These are phyloP conservation scores for Pocillopora verrucosa DNA, from an alignment of 64 coral and sea anemone genomes.

Conservation along the genomic window DNA sequence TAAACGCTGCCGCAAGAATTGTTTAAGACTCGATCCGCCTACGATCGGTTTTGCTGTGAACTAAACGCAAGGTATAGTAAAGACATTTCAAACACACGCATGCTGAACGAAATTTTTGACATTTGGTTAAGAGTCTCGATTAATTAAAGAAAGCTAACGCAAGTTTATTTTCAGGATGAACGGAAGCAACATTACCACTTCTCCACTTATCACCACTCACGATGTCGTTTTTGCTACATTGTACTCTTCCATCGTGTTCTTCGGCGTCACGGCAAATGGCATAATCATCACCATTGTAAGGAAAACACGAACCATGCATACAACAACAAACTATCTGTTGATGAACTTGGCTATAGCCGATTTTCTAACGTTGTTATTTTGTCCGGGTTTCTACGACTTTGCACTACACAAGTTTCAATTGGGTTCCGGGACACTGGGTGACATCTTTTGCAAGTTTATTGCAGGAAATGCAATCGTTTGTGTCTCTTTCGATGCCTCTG, in stretches of 20 bases:
- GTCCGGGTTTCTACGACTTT: constrained; percentile 14
- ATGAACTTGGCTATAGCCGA: constrained; percentile 40
- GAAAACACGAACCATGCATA: constrained; percentile 25
- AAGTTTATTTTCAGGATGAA: background rate
- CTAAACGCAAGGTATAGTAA: too few species aligned
- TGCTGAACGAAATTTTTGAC: too few species aligned
- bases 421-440: background rate
- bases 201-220: background rate
- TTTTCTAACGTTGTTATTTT: constrained; percentile 30
- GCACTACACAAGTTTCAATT: background rate
- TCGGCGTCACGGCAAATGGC: constrained; percentile 16
- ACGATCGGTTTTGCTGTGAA: too few species aligned
- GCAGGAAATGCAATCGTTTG: constrained; percentile 15
- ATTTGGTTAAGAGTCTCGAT: too few species aligned
- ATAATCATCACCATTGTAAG: constrained; percentile 17
- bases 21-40: too few species aligned
- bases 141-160: too few species aligned
- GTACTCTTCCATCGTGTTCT: constrained; percentile 36
- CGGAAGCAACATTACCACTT: background rate
- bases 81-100: too few species aligned
- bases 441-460: constrained; percentile 10
- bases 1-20: too few species aligned
- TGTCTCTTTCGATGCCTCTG: background rate
- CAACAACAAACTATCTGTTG: constrained; percentile 41
- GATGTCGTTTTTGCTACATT: constrained; percentile 28